phyloP scores from a whole-genome alignment of 2,113 vertebrate genomes.

The Candoia aspera region DNA sequence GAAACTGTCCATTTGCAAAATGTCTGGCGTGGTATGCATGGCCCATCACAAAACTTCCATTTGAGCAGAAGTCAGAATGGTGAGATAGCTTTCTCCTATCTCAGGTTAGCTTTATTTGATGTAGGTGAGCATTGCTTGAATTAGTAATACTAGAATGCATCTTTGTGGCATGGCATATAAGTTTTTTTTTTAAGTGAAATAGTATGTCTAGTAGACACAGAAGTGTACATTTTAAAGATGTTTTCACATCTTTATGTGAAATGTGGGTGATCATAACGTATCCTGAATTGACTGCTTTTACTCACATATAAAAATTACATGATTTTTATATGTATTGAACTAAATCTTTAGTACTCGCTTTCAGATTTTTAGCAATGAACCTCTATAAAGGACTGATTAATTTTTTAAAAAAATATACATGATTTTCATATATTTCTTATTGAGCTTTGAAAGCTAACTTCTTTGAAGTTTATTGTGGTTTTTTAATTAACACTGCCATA shows the following conservation, averaged over 20 bases:
- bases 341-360: neutral
- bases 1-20: no score
- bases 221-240: neutral
- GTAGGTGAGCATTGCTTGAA: no score
- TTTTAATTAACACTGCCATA: neutral
- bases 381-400: neutral
- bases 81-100: no score
- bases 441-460: slow-evolving; percentile 17
- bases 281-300: neutral
- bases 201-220: no score
- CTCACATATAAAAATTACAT: neutral
- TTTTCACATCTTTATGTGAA: neutral
- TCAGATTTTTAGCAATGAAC: neutral
- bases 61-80: no score
- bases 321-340: neutral
- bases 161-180: no score
- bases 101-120: no score
- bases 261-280: neutral
- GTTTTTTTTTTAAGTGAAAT: no score
- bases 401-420: neutral
- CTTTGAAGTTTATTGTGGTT: slow-evolving; percentile 42
- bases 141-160: no score
- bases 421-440: neutral
- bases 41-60: no score
- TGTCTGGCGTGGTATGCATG: no score